Conservation (phyloP, 2,797 vertebrate species). For the Peromyscus eremicus region DNA sequence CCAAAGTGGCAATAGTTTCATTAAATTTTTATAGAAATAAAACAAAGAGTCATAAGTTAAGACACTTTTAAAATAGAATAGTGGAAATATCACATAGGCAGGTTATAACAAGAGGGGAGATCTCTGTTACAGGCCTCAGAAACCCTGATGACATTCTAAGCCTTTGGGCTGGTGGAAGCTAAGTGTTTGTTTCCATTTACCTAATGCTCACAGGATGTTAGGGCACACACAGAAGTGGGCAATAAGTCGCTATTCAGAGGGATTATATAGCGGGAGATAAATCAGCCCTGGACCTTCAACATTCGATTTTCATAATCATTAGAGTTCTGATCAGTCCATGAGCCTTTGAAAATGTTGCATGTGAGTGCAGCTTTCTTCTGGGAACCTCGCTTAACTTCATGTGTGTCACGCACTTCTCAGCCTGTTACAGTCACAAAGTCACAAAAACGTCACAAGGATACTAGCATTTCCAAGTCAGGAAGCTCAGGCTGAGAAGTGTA, state of each 20-base stretch:
- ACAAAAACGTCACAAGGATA: neutral
- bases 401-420: neutral
- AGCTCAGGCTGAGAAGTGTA: neutral
- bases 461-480: neutral
- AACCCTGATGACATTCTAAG: neutral
- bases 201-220: neutral
- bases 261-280: neutral
- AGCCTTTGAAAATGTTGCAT: neutral
- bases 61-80: neutral
- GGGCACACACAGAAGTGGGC: neutral
- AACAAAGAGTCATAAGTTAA: neutral
- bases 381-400: neutral
- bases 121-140: neutral
- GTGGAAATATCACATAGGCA: neutral
- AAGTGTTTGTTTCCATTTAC: neutral
- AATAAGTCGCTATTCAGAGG: neutral
- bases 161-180: neutral
- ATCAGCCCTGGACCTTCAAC: neutral
- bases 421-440: neutral
- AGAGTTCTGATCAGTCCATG: neutral
- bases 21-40: neutral
- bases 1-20: neutral
- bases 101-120: neutral
- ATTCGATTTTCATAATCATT: neutral
- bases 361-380: neutral